Evolutionary conservation across 2,113 vertebrate species (phyloP).

Genomic region (Sebastes fasciatus): DNA sequence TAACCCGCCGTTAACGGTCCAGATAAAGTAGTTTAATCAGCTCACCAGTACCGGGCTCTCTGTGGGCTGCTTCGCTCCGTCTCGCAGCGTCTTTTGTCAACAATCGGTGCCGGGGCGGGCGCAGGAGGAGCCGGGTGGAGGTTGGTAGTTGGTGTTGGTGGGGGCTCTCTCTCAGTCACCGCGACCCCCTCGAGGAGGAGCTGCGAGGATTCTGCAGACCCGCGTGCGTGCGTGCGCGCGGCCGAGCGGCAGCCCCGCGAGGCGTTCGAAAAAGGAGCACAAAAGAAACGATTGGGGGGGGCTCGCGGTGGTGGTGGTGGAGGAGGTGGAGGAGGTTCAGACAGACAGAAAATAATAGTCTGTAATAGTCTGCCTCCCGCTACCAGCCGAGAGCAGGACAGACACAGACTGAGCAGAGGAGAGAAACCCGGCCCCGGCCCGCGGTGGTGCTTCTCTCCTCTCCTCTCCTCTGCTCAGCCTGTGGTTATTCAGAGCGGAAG

Average conservation of each 20-base stretch:
- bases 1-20: no score
- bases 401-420: background rate
- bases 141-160: conserved; percentile 49
- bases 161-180: conserved; percentile 76
- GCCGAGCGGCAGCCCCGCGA: conserved; percentile 57
- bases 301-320: conserved; percentile 3
- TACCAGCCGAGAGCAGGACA: background rate
- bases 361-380: conserved; percentile 7
- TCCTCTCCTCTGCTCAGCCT: conserved; percentile 15
- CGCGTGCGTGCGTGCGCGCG: conserved; percentile 57
- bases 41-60: conserved; percentile 61
- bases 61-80: conserved; percentile 59
- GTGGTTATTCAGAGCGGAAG: conserved; percentile 39
- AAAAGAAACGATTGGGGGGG: conserved; percentile 65
- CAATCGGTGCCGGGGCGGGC: conserved; percentile 79
- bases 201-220: conserved; percentile 74
- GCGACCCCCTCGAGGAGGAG: conserved; percentile 79
- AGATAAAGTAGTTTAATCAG: background rate
- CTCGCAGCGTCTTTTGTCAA: conserved; percentile 86
- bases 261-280: conserved; percentile 56
- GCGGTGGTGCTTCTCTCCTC: background rate
- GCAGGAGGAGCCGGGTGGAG: conserved; percentile 70
- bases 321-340: conserved; percentile 5
- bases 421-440: background rate
- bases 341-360: conserved; percentile 25